These are phyloP conservation scores for Ichneumon xanthorius DNA, from an alignment of 2,888 invertebrate genomes.

Conservation along the genomic window DNA sequence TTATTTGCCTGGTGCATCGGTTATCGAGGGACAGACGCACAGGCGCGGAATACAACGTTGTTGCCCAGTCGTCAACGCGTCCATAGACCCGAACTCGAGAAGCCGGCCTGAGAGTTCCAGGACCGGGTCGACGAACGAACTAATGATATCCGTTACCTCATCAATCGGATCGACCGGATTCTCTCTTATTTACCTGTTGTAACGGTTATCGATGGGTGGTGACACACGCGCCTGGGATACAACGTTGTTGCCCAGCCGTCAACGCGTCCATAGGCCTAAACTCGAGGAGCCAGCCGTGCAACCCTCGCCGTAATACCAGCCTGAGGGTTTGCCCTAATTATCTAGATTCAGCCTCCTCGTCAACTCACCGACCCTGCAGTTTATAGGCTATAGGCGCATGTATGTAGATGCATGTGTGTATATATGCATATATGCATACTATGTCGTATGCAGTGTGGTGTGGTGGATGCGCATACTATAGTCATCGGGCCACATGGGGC, in stretches of 20 bases:
- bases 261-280: constrained; percentile 11
- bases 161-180: constrained; percentile 37
- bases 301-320: constrained; percentile 42
- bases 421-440: constrained; percentile 5
- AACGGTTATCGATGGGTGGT: background rate
- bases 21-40: background rate
- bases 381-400: constrained; percentile 23
- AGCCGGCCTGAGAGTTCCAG: constrained; percentile 31
- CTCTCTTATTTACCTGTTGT: constrained; percentile 48
- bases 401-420: background rate
- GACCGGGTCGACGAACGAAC: constrained; percentile 1
- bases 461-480: constrained; percentile 14
- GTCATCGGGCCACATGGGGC: constrained; percentile 41
- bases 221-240: background rate
- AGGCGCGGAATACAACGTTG: background rate
- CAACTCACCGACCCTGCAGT: constrained; percentile 23
- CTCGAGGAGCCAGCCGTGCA: background rate
- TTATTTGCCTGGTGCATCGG: constrained; percentile 36
- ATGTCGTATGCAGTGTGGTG: background rate
- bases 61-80: constrained; percentile 6
- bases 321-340: constrained; percentile 56
- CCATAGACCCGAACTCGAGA: background rate
- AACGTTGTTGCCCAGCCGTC: background rate
- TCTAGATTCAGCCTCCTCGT: constrained; percentile 45
- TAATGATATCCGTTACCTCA: constrained; percentile 31